Conservation (phyloP, 2,888 invertebrate species). For the Drosophila merina region DNA sequence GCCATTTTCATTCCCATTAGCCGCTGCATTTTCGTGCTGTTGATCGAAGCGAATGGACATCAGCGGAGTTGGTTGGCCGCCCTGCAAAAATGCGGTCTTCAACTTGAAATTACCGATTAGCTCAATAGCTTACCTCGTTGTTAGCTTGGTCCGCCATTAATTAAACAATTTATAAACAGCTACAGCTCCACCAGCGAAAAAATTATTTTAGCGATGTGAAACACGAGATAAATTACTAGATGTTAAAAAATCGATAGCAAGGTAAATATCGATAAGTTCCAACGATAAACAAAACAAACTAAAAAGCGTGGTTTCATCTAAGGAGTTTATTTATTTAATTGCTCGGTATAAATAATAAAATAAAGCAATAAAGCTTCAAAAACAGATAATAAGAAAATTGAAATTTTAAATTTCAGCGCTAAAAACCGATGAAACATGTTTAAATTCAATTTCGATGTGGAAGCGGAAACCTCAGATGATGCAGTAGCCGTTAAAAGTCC, state of each 20-base stretch:
- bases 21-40: slow-evolving; percentile 50
- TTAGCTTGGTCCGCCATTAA: slow-evolving; percentile 78
- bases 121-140: slow-evolving; percentile 63
- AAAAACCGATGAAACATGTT: slow-evolving; percentile 67
- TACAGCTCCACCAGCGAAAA: slow-evolving; percentile 55
- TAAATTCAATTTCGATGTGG: slow-evolving; percentile 80
- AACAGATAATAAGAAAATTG: neutral
- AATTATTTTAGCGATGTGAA: slow-evolving; percentile 53
- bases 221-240: slow-evolving; percentile 2
- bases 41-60: slow-evolving; percentile 84
- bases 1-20: slow-evolving; percentile 85
- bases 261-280: neutral
- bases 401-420: neutral
- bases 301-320: neutral
- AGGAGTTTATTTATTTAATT: neutral
- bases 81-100: slow-evolving; percentile 21
- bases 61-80: slow-evolving; percentile 85
- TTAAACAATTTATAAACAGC: slow-evolving; percentile 37
- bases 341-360: neutral
- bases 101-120: neutral
- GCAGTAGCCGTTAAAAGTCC: slow-evolving; percentile 33
- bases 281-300: slow-evolving; percentile 2
- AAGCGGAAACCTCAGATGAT: slow-evolving; percentile 31
- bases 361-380: neutral
- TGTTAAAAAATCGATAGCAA: slow-evolving; percentile 21